These are phyloP conservation scores for Ennomos fuscantarius DNA, from an alignment of 2,888 invertebrate genomes.

Conservation along the genomic window DNA sequence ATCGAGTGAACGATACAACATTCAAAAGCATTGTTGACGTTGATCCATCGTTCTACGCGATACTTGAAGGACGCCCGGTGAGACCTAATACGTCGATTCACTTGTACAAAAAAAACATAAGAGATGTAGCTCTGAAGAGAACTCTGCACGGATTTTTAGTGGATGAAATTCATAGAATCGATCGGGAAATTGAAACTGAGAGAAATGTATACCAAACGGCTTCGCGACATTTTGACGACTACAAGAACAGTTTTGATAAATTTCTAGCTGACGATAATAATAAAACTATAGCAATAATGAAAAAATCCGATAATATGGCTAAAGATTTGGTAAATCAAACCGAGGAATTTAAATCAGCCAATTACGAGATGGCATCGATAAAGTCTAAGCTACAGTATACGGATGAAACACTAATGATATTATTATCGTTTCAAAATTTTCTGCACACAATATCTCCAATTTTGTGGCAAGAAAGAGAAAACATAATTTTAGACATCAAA, in stretches of 20 bases:
- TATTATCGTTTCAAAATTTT: conserved; percentile 75
- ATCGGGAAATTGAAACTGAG: conserved; percentile 72
- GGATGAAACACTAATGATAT: conserved; percentile 71
- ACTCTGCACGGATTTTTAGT: conserved; percentile 67
- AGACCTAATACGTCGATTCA: conserved; percentile 81
- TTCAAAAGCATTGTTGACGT: conserved; percentile 85
- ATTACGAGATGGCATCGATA: conserved; percentile 70
- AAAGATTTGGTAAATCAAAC: conserved; percentile 68
- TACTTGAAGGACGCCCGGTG: conserved; percentile 86
- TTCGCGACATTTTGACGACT: conserved; percentile 71
- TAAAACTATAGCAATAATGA: conserved; percentile 78
- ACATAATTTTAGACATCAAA: conserved; percentile 56
- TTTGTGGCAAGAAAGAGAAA: conserved; percentile 70
- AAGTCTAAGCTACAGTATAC: conserved; percentile 77
- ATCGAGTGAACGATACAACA: conserved; percentile 50
- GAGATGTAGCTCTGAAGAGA: conserved; percentile 70
- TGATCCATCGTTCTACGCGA: conserved; percentile 87
- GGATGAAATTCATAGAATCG: conserved; percentile 76
- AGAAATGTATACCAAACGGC: conserved; percentile 66
- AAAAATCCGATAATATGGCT: conserved; percentile 70
- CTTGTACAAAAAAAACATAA: conserved; percentile 83
- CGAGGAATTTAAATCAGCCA: conserved; percentile 71
- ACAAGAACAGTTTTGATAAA: conserved; percentile 76
- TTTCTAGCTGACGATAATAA: conserved; percentile 77
- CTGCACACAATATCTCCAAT: conserved; percentile 72